phyloP scores from a whole-genome alignment of 2,113 vertebrate genomes.

The Morone saxatilis region DNA sequence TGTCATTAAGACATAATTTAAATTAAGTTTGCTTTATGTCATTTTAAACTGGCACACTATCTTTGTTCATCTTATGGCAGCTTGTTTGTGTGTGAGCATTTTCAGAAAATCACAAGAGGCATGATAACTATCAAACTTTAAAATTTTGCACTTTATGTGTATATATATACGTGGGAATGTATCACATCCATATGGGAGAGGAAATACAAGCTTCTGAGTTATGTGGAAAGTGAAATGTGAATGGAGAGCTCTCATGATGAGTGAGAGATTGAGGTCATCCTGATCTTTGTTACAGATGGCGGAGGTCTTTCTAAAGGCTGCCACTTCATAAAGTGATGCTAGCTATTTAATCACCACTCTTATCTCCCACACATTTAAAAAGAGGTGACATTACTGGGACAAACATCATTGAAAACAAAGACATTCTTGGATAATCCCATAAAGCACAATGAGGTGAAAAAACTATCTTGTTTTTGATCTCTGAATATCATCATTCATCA shows the following conservation, averaged over 20 bases:
- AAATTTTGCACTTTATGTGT: background rate
- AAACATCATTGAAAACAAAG: slow-evolving; percentile 49
- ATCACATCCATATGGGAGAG: slow-evolving; percentile 6
- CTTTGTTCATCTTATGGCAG: background rate
- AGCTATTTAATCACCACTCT: slow-evolving; percentile 61
- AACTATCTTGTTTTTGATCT: slow-evolving; percentile 40
- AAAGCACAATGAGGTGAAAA: slow-evolving; percentile 31
- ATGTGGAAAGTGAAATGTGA: slow-evolving; percentile 45
- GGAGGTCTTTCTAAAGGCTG: slow-evolving; percentile 49
- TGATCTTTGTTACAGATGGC: slow-evolving; percentile 67
- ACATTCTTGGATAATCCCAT: slow-evolving; percentile 37
- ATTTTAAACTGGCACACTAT: background rate
- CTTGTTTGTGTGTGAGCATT: slow-evolving; percentile 2
- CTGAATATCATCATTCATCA: slow-evolving; percentile 44
- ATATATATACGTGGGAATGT: background rate
- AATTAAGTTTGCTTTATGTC: slow-evolving; percentile 25
- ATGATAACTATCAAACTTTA: slow-evolving; percentile 10
- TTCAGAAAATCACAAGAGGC: slow-evolving; percentile 4
- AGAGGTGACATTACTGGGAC: slow-evolving; percentile 68
- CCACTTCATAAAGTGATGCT: slow-evolving; percentile 45
- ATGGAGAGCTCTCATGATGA: slow-evolving; percentile 49
- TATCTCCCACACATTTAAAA: slow-evolving; percentile 37
- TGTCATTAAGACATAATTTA: slow-evolving; percentile 32
- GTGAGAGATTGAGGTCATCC: slow-evolving; percentile 80
- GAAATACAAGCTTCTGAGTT: slow-evolving; percentile 10